These are phyloP conservation scores for Sphecodes monilicornis DNA, from an alignment of 2,888 invertebrate species.

Conservation along the genomic window DNA sequence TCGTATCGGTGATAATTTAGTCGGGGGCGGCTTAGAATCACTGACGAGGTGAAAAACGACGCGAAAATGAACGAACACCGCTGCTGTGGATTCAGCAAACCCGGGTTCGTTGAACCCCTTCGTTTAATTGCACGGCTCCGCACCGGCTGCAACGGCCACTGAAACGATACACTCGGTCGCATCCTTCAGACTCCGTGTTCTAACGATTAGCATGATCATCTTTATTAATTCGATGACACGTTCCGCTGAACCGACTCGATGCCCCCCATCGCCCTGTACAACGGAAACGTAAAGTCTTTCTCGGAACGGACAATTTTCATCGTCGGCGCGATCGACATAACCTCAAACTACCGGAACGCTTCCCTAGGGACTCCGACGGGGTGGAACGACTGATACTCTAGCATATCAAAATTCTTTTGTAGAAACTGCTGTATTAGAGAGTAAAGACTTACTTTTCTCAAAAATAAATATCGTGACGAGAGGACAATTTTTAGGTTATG, in stretches of 20 bases:
- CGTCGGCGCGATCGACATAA: constrained; percentile 1
- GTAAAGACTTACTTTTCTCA: neutral
- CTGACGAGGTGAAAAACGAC: constrained; percentile 38
- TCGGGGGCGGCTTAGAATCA: constrained; percentile 23
- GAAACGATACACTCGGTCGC: constrained; percentile 56
- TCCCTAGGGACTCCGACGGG: neutral
- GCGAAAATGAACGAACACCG: constrained; percentile 28
- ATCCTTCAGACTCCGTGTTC: constrained; percentile 49
- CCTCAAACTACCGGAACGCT: constrained; percentile 5
- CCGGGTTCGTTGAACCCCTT: constrained; percentile 1
- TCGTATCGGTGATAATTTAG: constrained; percentile 32
- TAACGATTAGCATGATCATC: constrained; percentile 58
- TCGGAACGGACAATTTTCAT: constrained; percentile 4
- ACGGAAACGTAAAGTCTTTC: constrained; percentile 1
- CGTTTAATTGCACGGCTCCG: constrained; percentile 57
- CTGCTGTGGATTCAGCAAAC: constrained; percentile 46
- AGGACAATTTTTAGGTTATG: neutral
- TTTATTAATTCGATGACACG: constrained; percentile 61
- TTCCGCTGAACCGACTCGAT: constrained; percentile 36
- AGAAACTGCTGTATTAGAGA: neutral
- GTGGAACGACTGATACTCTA: neutral
- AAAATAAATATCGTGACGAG: too few species aligned
- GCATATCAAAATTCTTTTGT: neutral
- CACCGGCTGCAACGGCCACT: constrained; percentile 34
- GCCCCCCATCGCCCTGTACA: neutral